Base-by-base conservation (phyloP, 1,140 invertebrate species). In the Nymphalis io region DNA sequence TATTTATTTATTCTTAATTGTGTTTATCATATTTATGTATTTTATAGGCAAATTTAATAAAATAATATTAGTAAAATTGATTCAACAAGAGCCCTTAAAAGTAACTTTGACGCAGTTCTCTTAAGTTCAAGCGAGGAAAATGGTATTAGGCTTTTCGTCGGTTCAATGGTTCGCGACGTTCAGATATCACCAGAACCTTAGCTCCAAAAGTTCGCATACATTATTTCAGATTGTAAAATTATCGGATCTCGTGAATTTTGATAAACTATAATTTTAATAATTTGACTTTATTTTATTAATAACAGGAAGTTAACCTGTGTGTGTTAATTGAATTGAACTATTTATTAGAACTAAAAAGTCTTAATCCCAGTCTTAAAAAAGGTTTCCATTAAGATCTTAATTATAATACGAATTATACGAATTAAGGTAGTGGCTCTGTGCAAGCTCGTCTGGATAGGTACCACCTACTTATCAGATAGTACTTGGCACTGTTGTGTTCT, bases 61-160 rank as follows among this genome's bases (percentile, higher is more conserved):
- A 60, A 71, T 70, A 59, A 57, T 61, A 66, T 71, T 39, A 38
- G n/a, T 68, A 59, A 71, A 46, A 65, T 71, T 71, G 27, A 60
- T 64, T 57, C 51, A 60, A 63, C 68, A 71, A 71, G 62, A 18
- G 61, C 57, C 46, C 59, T 44, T 23, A 61, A 71, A 71, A 71
- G 62, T 71, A 71, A 65, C 59, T 73, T 66, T 42, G 68, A 42
- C 51, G 63, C 38, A 39, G 48, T 63, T 20, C 59, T 70, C 63
- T 80, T 74, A 80, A 84, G 73, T 82, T 78, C 75, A 63, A 74
- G 73, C 76, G 71, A 80, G 76, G 73, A 73, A 71, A 74, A 74
- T 76, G 79, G 78, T 76, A 87, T 87, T 87, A 87, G 83, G 79
- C 80, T 79, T 78, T 77, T 68, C 75, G 62, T 70, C 80, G 69